Base-by-base conservation (phyloP, 2,113 vertebrate genomes). In the Macquaria australasica region DNA sequence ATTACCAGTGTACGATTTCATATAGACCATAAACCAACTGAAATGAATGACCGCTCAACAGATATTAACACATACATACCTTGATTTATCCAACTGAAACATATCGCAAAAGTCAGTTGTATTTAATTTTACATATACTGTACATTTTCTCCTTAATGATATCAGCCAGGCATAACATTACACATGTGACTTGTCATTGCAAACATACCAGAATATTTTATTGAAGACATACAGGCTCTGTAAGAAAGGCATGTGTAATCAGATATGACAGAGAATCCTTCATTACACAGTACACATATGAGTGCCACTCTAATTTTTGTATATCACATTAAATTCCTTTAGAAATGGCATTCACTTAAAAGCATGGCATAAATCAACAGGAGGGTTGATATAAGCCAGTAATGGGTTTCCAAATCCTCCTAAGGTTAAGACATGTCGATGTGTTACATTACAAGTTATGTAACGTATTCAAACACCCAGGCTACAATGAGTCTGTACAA, bases 191-290 rank as follows among this genome's bases (percentile, higher is more conserved):
- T 69, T 80, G 58, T 60, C 73, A 80, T 77, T 84, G 79, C 63
- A 87, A 85, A 91, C 90, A 79, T 93, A 92, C 66, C 89, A 86
- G 31, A 77, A 84, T 87, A 10, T 86, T 93, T 93, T 93, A 91
- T 85, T 92, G 79, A 90, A 88, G 82, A 84, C 87, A 86, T 92
- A 93, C 88, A 94, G 92, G 88, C 92, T 93, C 79, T 80, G 74
- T 88, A 82, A 90, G 74, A 88, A 89, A 83, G 72, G 37, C 79
- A 86, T 43, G 83, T 90, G 80, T 85, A 73, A 83, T 83, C 63
- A 73, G 75, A 90, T 72, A 87, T 81, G 56, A 82, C 31, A 77
- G 67, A 86, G 53, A 80, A 64, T 71, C 67, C 23, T 83, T 86
- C 48, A 34, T 82, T 82, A 73, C 39, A 90, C 53, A 64, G 23